A percentile compares a stretch with the other conserved stretches of the same genome.
Evolutionary conservation across 2,797 vertebrate genomes (phyloP).

Genomic region (Acrocephalus scirpaceus): DNA sequence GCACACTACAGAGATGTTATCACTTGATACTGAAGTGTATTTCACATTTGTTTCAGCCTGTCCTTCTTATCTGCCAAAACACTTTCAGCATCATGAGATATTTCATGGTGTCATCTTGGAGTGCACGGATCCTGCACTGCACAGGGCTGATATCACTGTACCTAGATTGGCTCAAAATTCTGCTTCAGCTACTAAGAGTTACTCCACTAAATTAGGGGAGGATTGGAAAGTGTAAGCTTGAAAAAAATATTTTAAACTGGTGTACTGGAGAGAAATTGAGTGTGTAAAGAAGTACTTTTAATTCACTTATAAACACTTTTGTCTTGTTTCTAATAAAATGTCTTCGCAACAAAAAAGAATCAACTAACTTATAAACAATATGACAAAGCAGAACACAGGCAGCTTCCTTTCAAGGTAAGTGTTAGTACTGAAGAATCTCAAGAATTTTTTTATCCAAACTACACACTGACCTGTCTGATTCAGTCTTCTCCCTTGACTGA

Average conservation of each 20-base stretch:
- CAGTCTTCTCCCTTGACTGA: fast-evolving
- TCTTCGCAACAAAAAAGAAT: background rate
- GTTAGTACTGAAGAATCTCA: background rate
- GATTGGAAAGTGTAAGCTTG: background rate
- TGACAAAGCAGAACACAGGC: background rate
- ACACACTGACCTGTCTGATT: background rate
- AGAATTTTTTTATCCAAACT: background rate
- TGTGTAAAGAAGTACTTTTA: background rate
- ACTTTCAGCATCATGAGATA: background rate
- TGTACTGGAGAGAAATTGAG: background rate
- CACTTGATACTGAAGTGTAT: background rate
- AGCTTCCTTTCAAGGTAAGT: background rate
- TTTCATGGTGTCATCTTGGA: background rate
- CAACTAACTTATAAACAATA: background rate
- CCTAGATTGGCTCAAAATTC: background rate
- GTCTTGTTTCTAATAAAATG: background rate
- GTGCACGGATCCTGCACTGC: background rate
- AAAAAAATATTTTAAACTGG: background rate
- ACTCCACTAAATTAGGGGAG: background rate
- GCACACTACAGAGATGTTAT: background rate
- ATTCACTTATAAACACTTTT: background rate
- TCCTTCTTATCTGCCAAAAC: background rate
- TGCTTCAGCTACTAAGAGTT: background rate
- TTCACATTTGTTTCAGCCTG: background rate
- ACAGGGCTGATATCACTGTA: background rate